Conservation (phyloP, 2,888 invertebrate genomes). For the Pandemis cinnamomeana region DNA sequence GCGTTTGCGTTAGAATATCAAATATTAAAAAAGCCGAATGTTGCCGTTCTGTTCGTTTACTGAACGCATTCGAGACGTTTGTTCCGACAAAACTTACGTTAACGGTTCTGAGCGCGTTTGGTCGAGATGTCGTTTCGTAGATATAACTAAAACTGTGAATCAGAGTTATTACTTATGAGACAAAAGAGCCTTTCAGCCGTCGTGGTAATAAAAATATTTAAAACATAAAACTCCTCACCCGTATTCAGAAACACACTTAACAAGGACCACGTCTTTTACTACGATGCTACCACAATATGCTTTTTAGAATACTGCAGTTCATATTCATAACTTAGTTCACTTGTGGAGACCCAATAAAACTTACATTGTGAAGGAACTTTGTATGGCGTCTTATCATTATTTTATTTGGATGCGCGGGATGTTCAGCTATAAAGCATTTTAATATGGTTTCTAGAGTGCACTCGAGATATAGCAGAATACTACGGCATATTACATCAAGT, state of each 20-base stretch:
- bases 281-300: neutral
- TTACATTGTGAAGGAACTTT: constrained; percentile 26
- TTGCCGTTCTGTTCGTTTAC: too few species aligned
- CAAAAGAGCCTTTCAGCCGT: neutral
- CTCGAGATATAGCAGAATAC: neutral
- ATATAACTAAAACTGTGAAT: too few species aligned
- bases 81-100: too few species aligned
- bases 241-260: neutral
- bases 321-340: constrained; percentile 5
- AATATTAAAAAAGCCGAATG: too few species aligned
- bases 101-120: too few species aligned
- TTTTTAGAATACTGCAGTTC: neutral
- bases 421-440: constrained; percentile 30
- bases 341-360: constrained; percentile 16
- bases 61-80: too few species aligned
- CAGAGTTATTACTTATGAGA: neutral
- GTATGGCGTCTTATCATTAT: constrained; percentile 24
- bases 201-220: neutral
- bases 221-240: neutral
- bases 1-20: too few species aligned
- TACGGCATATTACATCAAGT: neutral
- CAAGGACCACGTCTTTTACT: neutral
- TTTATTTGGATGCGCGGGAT: constrained; percentile 23
- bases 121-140: too few species aligned
- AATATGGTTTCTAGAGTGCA: constrained; percentile 32